Evolutionary conservation across 2,888 invertebrate genomes (phyloP).

Genomic region (Ferrisia virgata): DNA sequence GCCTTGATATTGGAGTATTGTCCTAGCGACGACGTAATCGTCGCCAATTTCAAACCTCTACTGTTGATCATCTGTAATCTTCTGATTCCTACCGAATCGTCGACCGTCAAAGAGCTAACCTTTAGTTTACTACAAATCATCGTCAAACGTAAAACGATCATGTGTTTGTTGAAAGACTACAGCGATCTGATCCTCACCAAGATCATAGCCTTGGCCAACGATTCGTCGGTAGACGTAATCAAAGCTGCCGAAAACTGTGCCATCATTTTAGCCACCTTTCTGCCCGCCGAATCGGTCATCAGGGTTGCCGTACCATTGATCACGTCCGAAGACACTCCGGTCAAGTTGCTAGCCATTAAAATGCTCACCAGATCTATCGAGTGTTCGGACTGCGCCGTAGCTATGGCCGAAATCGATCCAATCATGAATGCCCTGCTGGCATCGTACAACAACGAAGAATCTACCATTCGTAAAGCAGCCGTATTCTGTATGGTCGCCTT

Average conservation of each 20-base stretch:
- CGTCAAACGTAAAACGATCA: constrained; percentile 71
- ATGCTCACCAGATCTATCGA: constrained; percentile 82
- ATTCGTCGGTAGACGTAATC: constrained; percentile 63
- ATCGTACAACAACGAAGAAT: constrained; percentile 89
- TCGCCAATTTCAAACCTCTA: constrained; percentile 30
- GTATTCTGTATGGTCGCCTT: constrained; percentile 97
- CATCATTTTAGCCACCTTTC: constrained; percentile 55
- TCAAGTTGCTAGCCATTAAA: constrained; percentile 88
- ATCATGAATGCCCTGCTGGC: constrained; percentile 86
- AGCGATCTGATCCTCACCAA: constrained; percentile 86
- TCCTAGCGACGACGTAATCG: constrained; percentile 33
- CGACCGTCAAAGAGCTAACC: constrained; percentile 54
- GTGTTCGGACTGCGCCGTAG: constrained; percentile 65
- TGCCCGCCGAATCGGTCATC: constrained; percentile 56
- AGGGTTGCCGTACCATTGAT: constrained; percentile 72
- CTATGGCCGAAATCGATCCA: constrained; percentile 68
- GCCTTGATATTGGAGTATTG: constrained; percentile 8
- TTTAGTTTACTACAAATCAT: constrained; percentile 73
- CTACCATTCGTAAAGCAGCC: constrained; percentile 90
- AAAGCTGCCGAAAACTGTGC: constrained; percentile 83
- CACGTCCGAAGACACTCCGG: constrained; percentile 79
- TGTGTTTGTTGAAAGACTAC: constrained; percentile 79
- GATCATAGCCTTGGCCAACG: constrained; percentile 81
- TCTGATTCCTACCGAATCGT: constrained; percentile 56
- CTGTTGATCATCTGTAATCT: constrained; percentile 6